These are phyloP conservation scores for Sitta carolinensis DNA, from an alignment of 2,797 vertebrate genomes.

Conservation along the genomic window DNA sequence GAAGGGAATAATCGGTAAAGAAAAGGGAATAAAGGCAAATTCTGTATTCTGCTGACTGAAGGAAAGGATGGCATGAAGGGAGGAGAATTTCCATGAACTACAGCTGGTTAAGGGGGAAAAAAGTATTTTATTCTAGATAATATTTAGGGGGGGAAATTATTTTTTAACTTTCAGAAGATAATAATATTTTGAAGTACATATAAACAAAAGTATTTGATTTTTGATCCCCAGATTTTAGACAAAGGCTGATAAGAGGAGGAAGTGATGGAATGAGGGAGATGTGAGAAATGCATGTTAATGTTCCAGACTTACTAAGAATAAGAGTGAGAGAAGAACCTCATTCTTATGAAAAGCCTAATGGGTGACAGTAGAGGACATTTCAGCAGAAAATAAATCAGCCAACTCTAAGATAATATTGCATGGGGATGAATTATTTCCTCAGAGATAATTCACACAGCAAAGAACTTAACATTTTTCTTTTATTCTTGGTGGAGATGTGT, in stretches of 20 bases:
- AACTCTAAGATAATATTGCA: background rate
- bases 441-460: background rate
- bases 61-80: background rate
- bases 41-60: background rate
- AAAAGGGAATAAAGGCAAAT: background rate
- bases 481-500: background rate
- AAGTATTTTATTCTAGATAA: background rate
- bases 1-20: background rate
- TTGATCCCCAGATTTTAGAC: background rate
- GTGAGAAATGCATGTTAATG: background rate
- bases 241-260: background rate
- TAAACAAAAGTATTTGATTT: background rate
- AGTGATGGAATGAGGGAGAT: background rate
- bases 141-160: fast-evolving
- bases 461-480: background rate
- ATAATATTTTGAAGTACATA: background rate
- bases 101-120: background rate
- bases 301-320: background rate
- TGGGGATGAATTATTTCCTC: background rate
- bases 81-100: background rate
- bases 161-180: background rate
- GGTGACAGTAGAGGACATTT: background rate
- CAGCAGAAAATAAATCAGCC: background rate
- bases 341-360: background rate
- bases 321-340: background rate